phyloP scores from a whole-genome alignment of 2,113 vertebrate species.

The Cathartes aura region DNA sequence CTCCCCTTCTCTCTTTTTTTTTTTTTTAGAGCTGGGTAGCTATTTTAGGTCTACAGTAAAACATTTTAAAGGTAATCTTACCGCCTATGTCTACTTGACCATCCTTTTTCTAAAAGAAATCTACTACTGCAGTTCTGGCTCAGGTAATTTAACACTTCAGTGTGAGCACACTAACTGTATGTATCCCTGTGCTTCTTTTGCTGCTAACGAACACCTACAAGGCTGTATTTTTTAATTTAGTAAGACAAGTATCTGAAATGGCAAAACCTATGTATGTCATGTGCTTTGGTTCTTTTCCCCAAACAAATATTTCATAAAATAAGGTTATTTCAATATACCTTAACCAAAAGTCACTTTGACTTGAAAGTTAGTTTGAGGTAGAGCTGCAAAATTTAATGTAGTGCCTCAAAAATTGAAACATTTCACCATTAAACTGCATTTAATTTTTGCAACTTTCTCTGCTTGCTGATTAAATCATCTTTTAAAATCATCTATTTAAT shows the following conservation, averaged over 20 bases:
- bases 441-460: conserved; percentile 3
- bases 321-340: neutral
- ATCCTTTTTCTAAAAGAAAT: conserved; percentile 40
- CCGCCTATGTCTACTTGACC: conserved; percentile 38
- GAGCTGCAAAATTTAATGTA: neutral
- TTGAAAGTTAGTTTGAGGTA: conserved; percentile 20
- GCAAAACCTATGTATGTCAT: neutral
- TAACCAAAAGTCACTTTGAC: conserved; percentile 31
- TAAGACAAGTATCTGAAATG: neutral
- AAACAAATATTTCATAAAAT: conserved; percentile 14
- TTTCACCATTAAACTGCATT: neutral
- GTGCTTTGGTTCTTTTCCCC: neutral
- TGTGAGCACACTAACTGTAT: neutral
- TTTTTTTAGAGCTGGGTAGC: conserved; percentile 32
- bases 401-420: neutral
- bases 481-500: neutral
- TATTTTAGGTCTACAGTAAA: conserved; percentile 77
- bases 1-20: neutral
- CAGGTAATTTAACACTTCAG: neutral
- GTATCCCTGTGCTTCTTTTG: neutral
- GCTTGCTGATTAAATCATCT: neutral
- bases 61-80: conserved; percentile 77
- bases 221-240: neutral
- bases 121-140: neutral
- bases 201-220: neutral